phyloP scores from a whole-genome alignment of 2,797 vertebrate species.

The Chloroceryle inda region DNA sequence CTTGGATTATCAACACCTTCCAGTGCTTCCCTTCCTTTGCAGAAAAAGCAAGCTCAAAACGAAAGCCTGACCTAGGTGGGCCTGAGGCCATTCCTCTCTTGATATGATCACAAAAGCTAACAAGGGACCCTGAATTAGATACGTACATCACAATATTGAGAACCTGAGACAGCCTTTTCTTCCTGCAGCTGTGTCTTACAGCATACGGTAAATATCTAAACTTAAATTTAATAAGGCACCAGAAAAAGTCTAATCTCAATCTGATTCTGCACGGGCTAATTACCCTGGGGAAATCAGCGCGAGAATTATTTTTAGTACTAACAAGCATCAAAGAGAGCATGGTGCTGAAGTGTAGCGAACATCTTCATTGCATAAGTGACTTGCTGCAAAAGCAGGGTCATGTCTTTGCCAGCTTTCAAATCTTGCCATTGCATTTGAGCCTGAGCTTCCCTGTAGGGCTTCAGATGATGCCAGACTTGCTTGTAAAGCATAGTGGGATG shows the following conservation, averaged over 20 bases:
- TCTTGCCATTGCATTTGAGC: not conserved
- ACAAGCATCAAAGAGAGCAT: not conserved
- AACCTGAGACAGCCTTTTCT: not conserved
- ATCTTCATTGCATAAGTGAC: not conserved
- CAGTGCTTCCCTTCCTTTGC: not conserved
- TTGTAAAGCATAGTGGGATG: not conserved
- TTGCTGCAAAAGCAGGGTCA: constrained; percentile 1
- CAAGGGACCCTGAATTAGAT: not conserved
- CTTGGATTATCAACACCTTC: not conserved
- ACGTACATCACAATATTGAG: accelerated
- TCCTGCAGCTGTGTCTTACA: not conserved
- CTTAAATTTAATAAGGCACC: not conserved
- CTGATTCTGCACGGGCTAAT: constrained; percentile 30
- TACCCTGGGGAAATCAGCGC: constrained; percentile 50
- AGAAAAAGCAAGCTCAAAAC: not conserved
- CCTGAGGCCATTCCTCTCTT: not conserved
- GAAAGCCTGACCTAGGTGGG: not conserved
- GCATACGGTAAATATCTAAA: not conserved
- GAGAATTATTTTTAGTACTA: constrained; percentile 40
- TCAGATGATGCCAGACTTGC: not conserved
- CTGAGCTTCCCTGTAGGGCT: not conserved
- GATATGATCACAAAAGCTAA: not conserved
- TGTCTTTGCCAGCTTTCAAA: not conserved
- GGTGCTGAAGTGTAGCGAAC: constrained; percentile 15
- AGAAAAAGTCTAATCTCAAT: constrained; percentile 22